A percentile compares a stretch with the other conserved stretches of the same genome.
Evolutionary conservation across 2,113 vertebrate species (phyloP).

Genomic region (Hypanus sabinus): DNA sequence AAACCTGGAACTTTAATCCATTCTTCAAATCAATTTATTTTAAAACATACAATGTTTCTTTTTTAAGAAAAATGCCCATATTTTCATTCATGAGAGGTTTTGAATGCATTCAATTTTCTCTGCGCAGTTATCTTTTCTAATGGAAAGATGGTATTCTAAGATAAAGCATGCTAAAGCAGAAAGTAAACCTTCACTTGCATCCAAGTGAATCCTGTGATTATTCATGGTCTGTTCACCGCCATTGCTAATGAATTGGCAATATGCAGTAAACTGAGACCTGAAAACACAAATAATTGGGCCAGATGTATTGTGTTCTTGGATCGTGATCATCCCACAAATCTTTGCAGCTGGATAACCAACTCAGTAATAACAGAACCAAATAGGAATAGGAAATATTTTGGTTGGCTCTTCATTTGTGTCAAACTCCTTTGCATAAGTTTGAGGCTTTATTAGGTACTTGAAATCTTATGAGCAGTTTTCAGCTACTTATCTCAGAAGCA

Average conservation of each 20-base stretch:
- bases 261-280: neutral
- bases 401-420: neutral
- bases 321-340: neutral
- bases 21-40: neutral
- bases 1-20: neutral
- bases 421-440: neutral
- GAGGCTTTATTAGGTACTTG: too few species aligned
- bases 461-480: too few species aligned
- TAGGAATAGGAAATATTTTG: neutral
- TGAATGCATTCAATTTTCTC: neutral
- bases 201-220: neutral
- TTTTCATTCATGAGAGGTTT: neutral
- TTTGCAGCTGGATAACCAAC: neutral
- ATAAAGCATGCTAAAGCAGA: neutral
- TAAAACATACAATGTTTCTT: neutral
- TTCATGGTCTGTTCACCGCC: neutral
- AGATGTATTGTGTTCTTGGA: neutral
- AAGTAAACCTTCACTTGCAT: neutral
- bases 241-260: neutral
- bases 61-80: neutral
- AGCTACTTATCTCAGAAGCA: too few species aligned
- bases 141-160: neutral
- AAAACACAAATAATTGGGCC: neutral
- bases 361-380: neutral
- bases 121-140: neutral